Evolutionary conservation across 2,888 invertebrate genomes (phyloP).

Genomic region (Lasioglossum vierecki): DNA sequence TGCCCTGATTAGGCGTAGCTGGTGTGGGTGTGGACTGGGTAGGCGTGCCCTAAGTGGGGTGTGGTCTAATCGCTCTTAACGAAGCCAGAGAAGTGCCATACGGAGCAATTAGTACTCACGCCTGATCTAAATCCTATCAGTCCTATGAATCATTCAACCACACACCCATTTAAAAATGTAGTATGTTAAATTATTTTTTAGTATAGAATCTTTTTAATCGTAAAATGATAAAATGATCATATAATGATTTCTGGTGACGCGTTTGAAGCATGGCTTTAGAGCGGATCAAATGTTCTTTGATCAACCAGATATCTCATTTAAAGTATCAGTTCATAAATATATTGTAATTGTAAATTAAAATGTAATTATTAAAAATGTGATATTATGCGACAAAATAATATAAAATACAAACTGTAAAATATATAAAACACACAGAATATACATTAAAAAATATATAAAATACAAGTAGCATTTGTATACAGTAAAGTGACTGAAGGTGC

Average conservation of each 20-base stretch:
- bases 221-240: background rate
- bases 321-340: background rate
- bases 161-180: background rate
- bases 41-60: background rate
- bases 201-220: background rate
- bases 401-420: background rate
- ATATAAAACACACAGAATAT: background rate
- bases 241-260: background rate
- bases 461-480: background rate
- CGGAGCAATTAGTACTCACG: background rate
- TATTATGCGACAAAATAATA: background rate
- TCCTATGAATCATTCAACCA: background rate
- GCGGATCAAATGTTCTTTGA: background rate
- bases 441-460: background rate
- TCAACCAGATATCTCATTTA: background rate
- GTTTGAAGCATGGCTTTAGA: background rate
- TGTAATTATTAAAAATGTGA: background rate
- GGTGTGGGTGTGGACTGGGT: background rate
- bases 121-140: constrained; percentile 1
- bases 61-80: background rate
- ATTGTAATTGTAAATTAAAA: background rate
- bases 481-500: background rate
- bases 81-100: background rate
- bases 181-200: background rate
- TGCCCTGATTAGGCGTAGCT: background rate